These are phyloP conservation scores for Probosciger aterrimus DNA, from an alignment of 2,113 vertebrate species.

Conservation along the genomic window DNA sequence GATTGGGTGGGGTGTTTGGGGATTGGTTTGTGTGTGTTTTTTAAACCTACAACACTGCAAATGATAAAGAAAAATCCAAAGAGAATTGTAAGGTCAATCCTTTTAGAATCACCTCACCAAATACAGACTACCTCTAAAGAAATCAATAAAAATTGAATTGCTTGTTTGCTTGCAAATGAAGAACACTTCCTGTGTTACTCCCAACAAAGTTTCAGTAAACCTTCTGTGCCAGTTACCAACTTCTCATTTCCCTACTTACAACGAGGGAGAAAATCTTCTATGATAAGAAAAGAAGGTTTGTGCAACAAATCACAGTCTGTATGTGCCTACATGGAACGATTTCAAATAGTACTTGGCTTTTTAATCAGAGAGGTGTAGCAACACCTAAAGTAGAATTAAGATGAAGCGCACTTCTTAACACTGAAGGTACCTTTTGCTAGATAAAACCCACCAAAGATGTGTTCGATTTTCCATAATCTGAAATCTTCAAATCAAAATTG, in stretches of 20 bases:
- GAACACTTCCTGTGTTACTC: not conserved
- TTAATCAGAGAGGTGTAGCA: not conserved
- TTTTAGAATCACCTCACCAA: not conserved
- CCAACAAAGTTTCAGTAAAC: not conserved
- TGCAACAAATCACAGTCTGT: not conserved
- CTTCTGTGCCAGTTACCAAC: not conserved
- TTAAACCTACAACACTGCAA: not conserved
- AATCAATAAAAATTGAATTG: not conserved
- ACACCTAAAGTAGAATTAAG: not conserved
- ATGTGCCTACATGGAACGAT: not conserved
- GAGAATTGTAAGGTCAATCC: not conserved
- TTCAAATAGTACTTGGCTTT: not conserved
- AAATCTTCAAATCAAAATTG: not conserved
- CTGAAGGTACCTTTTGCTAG: not conserved
- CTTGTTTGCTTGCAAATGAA: not conserved
- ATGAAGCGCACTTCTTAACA: not conserved
- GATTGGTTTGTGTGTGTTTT: not conserved
- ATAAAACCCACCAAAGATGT: not conserved
- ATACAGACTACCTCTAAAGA: not conserved
- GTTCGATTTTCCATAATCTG: not conserved
- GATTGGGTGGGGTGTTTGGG: not conserved
- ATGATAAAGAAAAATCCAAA: not conserved
- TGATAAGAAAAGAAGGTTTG: not conserved
- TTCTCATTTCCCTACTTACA: not conserved
- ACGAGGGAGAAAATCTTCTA: not conserved